Conservation (phyloP, 53 echinoderm and acorn worm species). For the Luidia sarsii region DNA sequence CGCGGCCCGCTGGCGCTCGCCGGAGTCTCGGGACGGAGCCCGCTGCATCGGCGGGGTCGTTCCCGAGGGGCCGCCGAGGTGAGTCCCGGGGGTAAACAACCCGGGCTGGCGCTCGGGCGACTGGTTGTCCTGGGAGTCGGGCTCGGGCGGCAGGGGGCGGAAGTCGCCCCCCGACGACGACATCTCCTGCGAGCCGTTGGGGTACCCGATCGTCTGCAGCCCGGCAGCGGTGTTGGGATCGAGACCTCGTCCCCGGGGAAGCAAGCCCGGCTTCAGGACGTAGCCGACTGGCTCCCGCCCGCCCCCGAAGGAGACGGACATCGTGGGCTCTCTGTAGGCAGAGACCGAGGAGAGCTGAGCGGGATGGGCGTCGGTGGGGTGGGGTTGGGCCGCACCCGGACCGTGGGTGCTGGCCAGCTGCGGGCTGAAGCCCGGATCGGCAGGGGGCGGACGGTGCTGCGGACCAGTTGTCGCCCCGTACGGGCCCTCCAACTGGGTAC, state of each 20-base stretch:
- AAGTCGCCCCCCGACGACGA: constrained; percentile 35
- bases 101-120: not conserved
- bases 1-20: constrained; percentile 58
- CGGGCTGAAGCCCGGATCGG: constrained; percentile 40
- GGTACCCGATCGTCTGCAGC: not conserved
- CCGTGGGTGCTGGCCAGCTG: constrained; percentile 45
- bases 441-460: not conserved
- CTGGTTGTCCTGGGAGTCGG: constrained; percentile 3
- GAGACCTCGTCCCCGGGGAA: not conserved
- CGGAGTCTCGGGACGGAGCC: no score
- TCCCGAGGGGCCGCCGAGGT: no score
- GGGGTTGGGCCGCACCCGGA: not conserved
- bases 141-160: constrained; percentile 42
- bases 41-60: no score
- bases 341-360: no score
- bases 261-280: not conserved
- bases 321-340: not conserved
- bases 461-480: not conserved
- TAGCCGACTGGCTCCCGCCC: not conserved
- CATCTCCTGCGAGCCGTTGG: constrained; percentile 13
- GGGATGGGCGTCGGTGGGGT: not conserved
- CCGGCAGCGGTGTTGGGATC: not conserved
- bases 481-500: constrained; percentile 1
- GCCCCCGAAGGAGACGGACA: constrained; percentile 22
- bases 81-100: no score